A percentile compares a stretch with the other conserved stretches of the same genome.
Conservation (phyloP, 2,797 vertebrate species). For the Trematomus bernacchii region DNA sequence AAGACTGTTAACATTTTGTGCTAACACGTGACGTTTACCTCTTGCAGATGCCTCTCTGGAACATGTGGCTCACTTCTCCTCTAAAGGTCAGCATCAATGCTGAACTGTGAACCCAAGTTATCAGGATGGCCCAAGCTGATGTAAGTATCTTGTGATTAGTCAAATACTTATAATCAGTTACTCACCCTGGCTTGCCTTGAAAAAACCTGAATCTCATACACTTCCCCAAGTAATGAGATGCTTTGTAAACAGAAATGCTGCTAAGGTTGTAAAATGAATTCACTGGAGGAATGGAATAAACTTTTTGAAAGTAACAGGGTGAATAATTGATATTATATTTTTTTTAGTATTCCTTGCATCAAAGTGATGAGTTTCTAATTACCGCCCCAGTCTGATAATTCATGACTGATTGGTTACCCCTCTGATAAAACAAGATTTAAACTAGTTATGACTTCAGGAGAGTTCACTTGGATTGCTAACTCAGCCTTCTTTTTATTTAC, state of each 20-base stretch:
- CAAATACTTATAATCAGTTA: too few relatives aligned
- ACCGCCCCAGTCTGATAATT: conserved; percentile 22
- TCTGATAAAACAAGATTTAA: neutral
- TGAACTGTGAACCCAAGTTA: neutral
- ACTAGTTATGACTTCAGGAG: neutral
- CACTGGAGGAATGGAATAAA: too few relatives aligned
- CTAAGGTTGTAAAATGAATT: too few relatives aligned
- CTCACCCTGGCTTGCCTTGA: too few relatives aligned
- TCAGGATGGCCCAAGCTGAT: neutral
- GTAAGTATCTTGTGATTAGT: too few relatives aligned
- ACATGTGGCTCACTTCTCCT: accelerated
- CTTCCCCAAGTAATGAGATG: too few relatives aligned
- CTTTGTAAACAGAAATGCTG: too few relatives aligned
- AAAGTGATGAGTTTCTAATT: conserved; percentile 11
- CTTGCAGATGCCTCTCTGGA: conserved; percentile 34
- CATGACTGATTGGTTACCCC: conserved; percentile 20
- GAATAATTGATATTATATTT: too few relatives aligned
- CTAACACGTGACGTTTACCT: neutral
- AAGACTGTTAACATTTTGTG: accelerated
- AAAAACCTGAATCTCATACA: too few relatives aligned
- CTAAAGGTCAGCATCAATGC: accelerated
- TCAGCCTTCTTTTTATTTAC: too few relatives aligned
- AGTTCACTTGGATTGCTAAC: too few relatives aligned
- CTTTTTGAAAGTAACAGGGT: too few relatives aligned
- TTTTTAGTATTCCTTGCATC: neutral